phyloP scores from a whole-genome alignment of 2,888 invertebrate genomes.

The Agrotis exclamationis region DNA sequence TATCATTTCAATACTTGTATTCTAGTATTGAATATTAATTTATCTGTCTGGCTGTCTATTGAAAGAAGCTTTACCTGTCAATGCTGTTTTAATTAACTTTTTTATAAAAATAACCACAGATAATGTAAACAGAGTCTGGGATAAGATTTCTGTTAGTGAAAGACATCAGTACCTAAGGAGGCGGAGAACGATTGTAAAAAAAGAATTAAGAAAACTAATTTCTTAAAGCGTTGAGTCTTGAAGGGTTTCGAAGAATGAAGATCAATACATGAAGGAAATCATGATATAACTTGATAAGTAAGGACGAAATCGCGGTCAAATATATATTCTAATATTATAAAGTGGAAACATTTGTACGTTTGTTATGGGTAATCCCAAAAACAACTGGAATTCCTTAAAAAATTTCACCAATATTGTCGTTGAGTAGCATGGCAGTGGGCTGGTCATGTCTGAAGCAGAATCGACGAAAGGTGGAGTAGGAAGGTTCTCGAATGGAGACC shows the following conservation, averaged over 20 bases:
- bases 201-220: not conserved
- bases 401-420: too few relatives aligned
- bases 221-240: not conserved
- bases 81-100: constrained; percentile 25
- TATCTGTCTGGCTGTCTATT: constrained; percentile 20
- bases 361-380: too few relatives aligned
- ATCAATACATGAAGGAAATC: constrained; percentile 10
- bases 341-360: too few relatives aligned
- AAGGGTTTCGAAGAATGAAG: constrained; percentile 20
- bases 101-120: constrained; percentile 4
- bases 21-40: constrained; percentile 37
- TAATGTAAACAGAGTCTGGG: constrained; percentile 1
- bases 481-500: too few relatives aligned
- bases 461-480: too few relatives aligned
- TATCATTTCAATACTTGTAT: constrained; percentile 33
- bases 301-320: constrained; percentile 23
- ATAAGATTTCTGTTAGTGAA: constrained; percentile 1
- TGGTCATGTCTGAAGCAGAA: too few relatives aligned
- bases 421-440: too few relatives aligned
- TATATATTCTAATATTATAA: too few relatives aligned
- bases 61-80: constrained; percentile 19
- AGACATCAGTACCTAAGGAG: not conserved
- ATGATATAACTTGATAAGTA: constrained; percentile 10
- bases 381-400: too few relatives aligned
- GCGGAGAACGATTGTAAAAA: not conserved